A percentile compares a stretch with the other conserved stretches of the same genome.
Conservation (phyloP, 2,113 vertebrate species). For the Arvicanthis niloticus region DNA sequence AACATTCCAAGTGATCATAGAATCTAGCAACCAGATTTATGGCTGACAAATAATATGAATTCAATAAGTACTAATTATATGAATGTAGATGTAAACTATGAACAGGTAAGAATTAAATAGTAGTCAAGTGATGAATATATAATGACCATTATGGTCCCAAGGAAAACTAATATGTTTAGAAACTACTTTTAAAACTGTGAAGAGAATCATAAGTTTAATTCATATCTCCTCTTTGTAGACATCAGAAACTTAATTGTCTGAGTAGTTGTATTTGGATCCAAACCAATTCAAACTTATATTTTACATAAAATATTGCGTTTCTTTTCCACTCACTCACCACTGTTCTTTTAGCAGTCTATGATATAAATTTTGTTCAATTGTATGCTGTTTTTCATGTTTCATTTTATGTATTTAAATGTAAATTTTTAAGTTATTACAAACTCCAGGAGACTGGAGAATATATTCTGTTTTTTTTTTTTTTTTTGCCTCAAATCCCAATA, state of each 20-base stretch:
- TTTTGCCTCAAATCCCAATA: neutral
- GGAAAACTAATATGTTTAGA: neutral
- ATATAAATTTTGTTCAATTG: neutral
- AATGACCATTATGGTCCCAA: neutral
- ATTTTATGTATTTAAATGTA: constrained; percentile 5
- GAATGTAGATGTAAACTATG: neutral
- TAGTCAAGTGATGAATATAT: neutral
- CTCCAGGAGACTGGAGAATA: neutral
- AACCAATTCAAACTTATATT: constrained; percentile 14
- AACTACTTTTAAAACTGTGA: neutral
- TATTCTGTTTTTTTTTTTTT: neutral
- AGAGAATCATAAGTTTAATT: constrained; percentile 4
- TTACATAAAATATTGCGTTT: neutral
- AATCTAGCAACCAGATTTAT: neutral
- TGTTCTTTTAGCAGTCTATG: neutral
- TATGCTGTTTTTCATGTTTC: neutral
- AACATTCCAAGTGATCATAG: neutral
- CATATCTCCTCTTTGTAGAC: neutral
- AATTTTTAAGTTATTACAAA: constrained; percentile 4
- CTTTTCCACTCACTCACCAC: neutral
- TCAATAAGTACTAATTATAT: constrained; percentile 6
- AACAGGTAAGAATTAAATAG: neutral
- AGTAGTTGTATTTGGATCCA: neutral
- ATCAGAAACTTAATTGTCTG: neutral
- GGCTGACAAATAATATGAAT: neutral